phyloP scores from a whole-genome alignment of 2,113 vertebrate species.

The Falcunculus frontatus region DNA sequence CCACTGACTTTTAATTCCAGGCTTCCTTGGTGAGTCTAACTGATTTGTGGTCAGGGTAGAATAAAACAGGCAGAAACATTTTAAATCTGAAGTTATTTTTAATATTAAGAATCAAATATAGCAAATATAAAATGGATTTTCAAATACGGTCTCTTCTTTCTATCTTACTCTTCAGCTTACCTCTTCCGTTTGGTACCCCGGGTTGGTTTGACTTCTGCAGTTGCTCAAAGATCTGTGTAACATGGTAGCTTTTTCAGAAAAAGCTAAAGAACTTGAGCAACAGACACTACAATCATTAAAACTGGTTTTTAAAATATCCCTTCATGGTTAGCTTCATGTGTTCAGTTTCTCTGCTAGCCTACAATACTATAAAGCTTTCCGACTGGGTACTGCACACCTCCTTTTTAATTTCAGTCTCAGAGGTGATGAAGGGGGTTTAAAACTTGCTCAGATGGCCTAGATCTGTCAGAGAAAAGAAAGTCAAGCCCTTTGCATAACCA shows the following conservation, averaged over 20 bases:
- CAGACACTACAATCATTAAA: not conserved
- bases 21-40: not conserved
- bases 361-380: not conserved
- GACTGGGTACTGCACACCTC: not conserved
- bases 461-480: constrained; percentile 48
- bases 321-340: not conserved
- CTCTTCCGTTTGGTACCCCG: not conserved
- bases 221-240: not conserved
- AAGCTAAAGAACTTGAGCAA: not conserved
- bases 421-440: constrained; percentile 26
- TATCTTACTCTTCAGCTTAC: not conserved
- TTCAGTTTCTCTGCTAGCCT: not conserved
- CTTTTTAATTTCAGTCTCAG: constrained; percentile 22
- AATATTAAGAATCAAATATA: not conserved
- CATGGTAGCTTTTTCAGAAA: not conserved
- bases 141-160: not conserved
- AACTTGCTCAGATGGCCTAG: constrained; percentile 46
- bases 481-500: not conserved
- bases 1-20: not conserved
- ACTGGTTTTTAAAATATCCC: not conserved
- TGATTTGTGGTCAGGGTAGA: not conserved
- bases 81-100: not conserved
- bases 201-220: not conserved
- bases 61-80: not conserved
- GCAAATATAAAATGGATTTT: not conserved